A percentile compares a stretch with the other conserved stretches of the same genome.
phyloP scores from a whole-genome alignment of 2,888 invertebrate species.

The Norana najaformis region DNA sequence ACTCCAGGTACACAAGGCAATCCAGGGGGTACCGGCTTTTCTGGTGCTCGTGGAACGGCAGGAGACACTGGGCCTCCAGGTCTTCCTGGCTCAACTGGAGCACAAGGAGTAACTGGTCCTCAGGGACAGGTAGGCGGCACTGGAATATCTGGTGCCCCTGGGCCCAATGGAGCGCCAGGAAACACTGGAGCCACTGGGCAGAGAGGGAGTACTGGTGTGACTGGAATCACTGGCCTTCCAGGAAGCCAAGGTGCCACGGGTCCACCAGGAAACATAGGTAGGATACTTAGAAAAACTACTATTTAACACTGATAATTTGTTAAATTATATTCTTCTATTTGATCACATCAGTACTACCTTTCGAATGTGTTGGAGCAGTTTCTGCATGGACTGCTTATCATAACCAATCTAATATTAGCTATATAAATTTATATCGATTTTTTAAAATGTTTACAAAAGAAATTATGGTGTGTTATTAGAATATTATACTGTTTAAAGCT shows the following conservation, averaged over 20 bases:
- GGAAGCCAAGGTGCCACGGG: constrained; percentile 36
- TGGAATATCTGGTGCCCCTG: not conserved
- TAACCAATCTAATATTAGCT: not conserved
- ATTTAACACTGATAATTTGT: not conserved
- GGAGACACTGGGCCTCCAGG: constrained; percentile 31
- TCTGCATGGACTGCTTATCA: not conserved
- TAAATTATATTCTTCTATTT: not conserved
- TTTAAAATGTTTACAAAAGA: no score
- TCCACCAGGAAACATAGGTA: constrained; percentile 30
- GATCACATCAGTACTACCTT: no score
- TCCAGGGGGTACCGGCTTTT: constrained; percentile 24
- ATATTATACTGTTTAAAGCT: no score
- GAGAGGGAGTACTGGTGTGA: not conserved
- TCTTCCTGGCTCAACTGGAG: not conserved
- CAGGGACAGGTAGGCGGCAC: not conserved
- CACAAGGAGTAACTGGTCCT: not conserved
- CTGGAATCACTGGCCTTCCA: constrained; percentile 26
- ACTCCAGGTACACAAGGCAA: constrained; percentile 28
- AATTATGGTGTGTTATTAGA: no score
- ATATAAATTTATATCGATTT: not conserved
- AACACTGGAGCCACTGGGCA: constrained; percentile 23
- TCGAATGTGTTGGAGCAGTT: not conserved
- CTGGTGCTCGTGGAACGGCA: constrained; percentile 22
- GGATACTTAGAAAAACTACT: not conserved
- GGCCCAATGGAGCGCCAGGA: constrained; percentile 26